phyloP scores from a whole-genome alignment of 1,140 invertebrate genomes.

The Lamellibrachia luymesi region DNA sequence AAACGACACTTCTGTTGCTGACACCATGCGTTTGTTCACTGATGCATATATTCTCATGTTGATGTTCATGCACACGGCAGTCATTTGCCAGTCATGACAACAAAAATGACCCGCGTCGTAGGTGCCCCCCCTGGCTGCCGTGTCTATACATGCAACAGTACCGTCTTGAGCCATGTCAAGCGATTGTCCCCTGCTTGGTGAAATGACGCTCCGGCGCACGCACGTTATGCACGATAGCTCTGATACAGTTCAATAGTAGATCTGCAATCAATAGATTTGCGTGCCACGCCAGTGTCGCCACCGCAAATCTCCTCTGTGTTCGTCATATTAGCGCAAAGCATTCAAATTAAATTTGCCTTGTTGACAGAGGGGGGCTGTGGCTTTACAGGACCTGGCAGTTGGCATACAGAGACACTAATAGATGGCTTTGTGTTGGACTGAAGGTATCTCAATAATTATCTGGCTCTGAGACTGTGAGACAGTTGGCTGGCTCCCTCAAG shows the following conservation, averaged over 20 bases:
- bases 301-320: background rate
- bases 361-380: background rate
- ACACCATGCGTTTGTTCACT: background rate
- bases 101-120: background rate
- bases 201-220: background rate
- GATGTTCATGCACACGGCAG: background rate
- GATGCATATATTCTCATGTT: background rate
- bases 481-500: background rate
- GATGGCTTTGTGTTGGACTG: background rate
- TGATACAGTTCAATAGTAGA: constrained; percentile 5
- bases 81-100: background rate
- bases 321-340: constrained; percentile 4
- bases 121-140: no score
- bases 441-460: background rate
- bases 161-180: background rate
- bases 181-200: background rate
- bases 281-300: background rate
- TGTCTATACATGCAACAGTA: background rate
- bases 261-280: background rate
- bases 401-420: constrained; percentile 1
- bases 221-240: background rate
- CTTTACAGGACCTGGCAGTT: background rate
- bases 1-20: background rate
- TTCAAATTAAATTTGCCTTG: constrained; percentile 5
- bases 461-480: background rate